These are phyloP conservation scores for Vanessa tameamea DNA, from an alignment of 1,140 invertebrate species.

Conservation along the genomic window DNA sequence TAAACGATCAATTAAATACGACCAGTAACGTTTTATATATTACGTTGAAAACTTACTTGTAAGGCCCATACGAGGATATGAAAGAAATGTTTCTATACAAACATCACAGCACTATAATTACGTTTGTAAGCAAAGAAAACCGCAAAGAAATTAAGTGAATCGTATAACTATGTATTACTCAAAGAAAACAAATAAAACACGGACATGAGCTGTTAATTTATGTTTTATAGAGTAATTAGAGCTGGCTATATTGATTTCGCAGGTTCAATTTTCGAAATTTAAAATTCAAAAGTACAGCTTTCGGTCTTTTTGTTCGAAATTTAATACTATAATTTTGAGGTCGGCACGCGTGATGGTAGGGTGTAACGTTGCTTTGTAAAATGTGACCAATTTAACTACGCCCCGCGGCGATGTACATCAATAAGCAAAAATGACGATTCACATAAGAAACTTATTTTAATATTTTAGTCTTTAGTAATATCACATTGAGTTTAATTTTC, in stretches of 20 bases:
- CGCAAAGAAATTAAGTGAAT: constrained; percentile 52
- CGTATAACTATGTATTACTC: constrained; percentile 49
- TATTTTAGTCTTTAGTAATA: constrained; percentile 21
- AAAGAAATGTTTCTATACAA: constrained; percentile 24
- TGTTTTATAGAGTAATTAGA: constrained; percentile 62
- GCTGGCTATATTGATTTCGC: constrained; percentile 55
- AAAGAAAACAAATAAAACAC: constrained; percentile 55
- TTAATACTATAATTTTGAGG: constrained; percentile 71
- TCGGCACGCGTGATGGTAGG: constrained; percentile 55
- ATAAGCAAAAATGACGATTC: constrained; percentile 15
- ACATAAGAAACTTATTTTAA: constrained; percentile 15
- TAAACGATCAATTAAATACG: no score
- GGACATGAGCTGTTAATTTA: constrained; percentile 64
- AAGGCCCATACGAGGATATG: no score
- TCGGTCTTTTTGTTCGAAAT: constrained; percentile 57
- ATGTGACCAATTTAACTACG: constrained; percentile 63
- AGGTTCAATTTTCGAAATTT: constrained; percentile 46
- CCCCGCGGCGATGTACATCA: constrained; percentile 41
- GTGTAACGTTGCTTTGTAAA: constrained; percentile 60
- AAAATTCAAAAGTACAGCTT: constrained; percentile 49
- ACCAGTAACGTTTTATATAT: no score
- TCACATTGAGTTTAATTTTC: constrained; percentile 9
- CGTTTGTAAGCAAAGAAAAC: constrained; percentile 42
- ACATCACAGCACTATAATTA: constrained; percentile 17
- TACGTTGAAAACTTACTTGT: no score